phyloP scores from a whole-genome alignment of 1,140 invertebrate species.

The Trichoplusia ni region DNA sequence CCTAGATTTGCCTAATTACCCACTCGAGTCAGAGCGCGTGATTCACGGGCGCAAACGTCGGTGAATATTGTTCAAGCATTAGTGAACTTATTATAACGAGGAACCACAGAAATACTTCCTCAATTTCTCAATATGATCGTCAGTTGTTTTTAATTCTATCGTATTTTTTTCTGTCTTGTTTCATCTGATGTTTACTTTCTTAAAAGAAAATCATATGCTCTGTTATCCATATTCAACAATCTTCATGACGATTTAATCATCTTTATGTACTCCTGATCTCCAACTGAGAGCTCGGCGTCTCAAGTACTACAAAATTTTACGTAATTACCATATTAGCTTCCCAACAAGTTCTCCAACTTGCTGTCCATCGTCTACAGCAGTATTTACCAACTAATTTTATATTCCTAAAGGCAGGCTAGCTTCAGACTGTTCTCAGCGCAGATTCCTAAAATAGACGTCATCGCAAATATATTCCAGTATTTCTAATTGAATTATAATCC shows the following conservation, averaged over 20 bases:
- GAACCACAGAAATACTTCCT: too few species aligned
- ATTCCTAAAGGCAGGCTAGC: constrained; percentile 9
- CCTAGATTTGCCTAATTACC: constrained; percentile 35
- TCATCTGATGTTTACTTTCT: too few species aligned
- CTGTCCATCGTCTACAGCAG: not conserved
- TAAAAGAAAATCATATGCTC: too few species aligned
- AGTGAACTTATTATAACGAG: not conserved
- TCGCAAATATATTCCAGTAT: not conserved
- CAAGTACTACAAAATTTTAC: too few species aligned
- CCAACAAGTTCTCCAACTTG: not conserved
- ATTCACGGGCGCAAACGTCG: not conserved
- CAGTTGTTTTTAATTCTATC: too few species aligned
- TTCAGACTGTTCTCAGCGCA: constrained; percentile 5
- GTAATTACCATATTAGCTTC: not conserved
- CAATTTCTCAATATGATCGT: too few species aligned
- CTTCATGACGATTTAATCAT: too few species aligned
- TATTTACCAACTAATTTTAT: constrained; percentile 24
- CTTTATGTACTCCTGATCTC: too few species aligned
- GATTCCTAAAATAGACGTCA: constrained; percentile 1
- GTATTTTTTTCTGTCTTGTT: too few species aligned
- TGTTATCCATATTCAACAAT: too few species aligned
- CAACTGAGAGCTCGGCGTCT: too few species aligned
- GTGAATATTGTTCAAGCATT: not conserved
- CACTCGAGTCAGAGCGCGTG: constrained; percentile 5
- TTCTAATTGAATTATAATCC: constrained; percentile 9